Conservation (phyloP, 2,888 invertebrate species). For the Oligia strigilis region DNA sequence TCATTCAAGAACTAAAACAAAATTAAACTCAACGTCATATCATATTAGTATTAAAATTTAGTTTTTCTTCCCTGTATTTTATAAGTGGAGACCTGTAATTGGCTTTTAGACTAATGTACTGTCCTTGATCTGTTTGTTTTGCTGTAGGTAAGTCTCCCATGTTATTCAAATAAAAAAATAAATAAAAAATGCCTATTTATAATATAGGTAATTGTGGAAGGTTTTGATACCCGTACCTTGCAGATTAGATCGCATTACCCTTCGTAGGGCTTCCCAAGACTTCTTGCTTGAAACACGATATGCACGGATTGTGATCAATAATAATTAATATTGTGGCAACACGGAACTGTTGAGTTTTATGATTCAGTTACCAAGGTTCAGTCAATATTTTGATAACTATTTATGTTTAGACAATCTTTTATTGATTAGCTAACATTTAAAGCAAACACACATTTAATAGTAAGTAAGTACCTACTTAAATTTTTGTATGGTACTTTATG, state of each 20-base stretch:
- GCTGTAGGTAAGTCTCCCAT: no score
- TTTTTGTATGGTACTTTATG: not conserved
- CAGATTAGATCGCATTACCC: slow-evolving; percentile 80
- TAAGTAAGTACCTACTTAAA: no score
- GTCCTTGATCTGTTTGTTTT: no score
- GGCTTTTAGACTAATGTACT: no score
- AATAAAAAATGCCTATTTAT: slow-evolving; percentile 12
- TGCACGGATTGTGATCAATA: slow-evolving; percentile 65
- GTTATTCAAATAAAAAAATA: no score
- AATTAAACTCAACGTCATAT: not conserved
- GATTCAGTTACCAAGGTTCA: slow-evolving; percentile 13
- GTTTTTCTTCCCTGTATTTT: no score
- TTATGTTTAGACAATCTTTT: not conserved
- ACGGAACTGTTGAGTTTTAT: slow-evolving; percentile 22
- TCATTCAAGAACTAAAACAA: not conserved
- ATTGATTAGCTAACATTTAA: not conserved
- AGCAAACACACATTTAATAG: not conserved
- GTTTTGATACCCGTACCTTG: slow-evolving; percentile 68
- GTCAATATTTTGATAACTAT: not conserved
- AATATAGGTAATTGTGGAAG: slow-evolving; percentile 31
- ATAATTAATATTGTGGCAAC: slow-evolving; percentile 49
- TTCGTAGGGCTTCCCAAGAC: slow-evolving; percentile 80
- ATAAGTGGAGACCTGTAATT: no score
- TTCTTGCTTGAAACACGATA: slow-evolving; percentile 76
- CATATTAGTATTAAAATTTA: slow-evolving; percentile 5